Percentiles rank a stretch among this genome's conserved stretches.
Evolutionary conservation across 2,113 vertebrate species (phyloP).

Genomic region (Phalacrocorax carbo): DNA sequence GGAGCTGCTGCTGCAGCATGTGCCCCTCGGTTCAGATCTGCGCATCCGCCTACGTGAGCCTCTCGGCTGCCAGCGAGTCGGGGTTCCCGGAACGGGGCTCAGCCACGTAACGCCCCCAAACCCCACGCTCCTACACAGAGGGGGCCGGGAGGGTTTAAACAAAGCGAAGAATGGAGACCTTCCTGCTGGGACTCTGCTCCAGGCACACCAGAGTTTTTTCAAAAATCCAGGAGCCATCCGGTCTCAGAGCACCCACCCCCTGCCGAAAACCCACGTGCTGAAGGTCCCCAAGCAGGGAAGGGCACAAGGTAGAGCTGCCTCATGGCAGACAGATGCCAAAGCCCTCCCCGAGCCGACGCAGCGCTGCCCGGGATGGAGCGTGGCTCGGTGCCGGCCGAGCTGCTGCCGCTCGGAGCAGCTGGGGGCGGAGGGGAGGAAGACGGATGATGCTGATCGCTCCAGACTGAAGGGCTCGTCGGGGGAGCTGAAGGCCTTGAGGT

Average conservation of each 20-base stretch:
- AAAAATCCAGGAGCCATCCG: neutral
- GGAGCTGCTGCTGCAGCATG: neutral
- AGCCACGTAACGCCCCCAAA: neutral
- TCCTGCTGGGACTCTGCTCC: neutral
- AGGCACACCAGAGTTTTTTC: neutral
- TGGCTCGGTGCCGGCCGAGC: neutral
- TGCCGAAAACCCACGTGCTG: accelerated
- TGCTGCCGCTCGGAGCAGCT: neutral
- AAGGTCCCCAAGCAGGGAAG: neutral
- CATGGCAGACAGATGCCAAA: accelerated
- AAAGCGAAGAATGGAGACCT: accelerated
- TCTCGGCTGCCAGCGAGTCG: neutral
- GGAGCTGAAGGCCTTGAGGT: neutral
- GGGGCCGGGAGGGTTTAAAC: neutral
- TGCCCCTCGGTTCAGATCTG: neutral
- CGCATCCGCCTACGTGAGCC: accelerated
- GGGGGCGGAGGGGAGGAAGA: neutral
- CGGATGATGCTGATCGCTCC: neutral
- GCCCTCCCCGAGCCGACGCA: neutral
- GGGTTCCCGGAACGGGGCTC: neutral
- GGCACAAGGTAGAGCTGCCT: neutral
- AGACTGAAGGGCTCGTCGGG: neutral
- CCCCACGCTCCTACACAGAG: neutral
- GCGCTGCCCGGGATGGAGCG: neutral
- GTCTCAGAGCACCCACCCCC: neutral